A percentile compares a stretch with the other conserved stretches of the same genome.
Evolutionary conservation across 2,888 invertebrate species (phyloP).

Genomic region (Acleris emargana): DNA sequence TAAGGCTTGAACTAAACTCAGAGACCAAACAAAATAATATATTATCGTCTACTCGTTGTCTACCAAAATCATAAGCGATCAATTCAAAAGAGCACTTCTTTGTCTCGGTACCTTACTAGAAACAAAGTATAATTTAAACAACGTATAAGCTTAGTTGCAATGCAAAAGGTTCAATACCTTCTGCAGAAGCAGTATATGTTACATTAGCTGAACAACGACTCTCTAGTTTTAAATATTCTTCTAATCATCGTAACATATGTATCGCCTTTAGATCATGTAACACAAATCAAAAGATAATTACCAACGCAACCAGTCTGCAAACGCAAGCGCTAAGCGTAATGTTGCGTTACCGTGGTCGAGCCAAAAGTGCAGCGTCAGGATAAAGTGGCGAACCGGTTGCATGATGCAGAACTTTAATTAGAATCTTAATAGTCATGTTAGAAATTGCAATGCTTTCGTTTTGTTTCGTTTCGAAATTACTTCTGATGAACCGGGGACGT

Average conservation of each 20-base stretch:
- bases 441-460: conserved; percentile 16
- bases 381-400: conserved; percentile 7
- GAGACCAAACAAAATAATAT: too few relatives aligned
- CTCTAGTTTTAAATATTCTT: background rate
- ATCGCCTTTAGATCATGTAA: conserved; percentile 11
- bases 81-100: too few relatives aligned
- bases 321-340: background rate
- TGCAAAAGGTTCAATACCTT: too few relatives aligned
- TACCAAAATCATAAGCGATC: too few relatives aligned
- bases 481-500: too few relatives aligned
- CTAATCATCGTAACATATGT: conserved; percentile 4
- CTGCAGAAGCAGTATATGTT: too few relatives aligned
- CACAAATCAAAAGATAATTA: conserved; percentile 16
- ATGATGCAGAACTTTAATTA: conserved; percentile 21
- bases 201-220: background rate
- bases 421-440: background rate
- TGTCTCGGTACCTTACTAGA: too few relatives aligned
- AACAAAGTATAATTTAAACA: too few relatives aligned
- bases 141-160: too few relatives aligned
- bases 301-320: conserved; percentile 1
- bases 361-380: conserved; percentile 18
- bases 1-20: too few relatives aligned
- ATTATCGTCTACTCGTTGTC: too few relatives aligned
- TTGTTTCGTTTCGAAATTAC: background rate
- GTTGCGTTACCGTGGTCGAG: conserved; percentile 10